Evolutionary conservation across 1,140 invertebrate genomes (phyloP).

Genomic region (Coptotermes formosanus): DNA sequence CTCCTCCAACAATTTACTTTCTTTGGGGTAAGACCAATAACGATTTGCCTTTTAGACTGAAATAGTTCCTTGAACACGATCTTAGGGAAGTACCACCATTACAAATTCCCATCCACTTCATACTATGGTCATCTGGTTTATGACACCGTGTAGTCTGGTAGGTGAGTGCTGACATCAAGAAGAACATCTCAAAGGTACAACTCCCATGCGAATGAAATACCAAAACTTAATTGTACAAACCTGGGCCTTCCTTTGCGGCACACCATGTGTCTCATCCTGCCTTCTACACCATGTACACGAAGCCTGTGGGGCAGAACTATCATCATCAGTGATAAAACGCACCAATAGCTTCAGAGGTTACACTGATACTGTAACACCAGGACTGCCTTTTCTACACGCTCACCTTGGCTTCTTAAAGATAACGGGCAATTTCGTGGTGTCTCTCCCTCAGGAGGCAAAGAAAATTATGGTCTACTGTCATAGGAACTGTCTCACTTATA

Average conservation of each 20-base stretch:
- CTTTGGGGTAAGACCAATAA: no score
- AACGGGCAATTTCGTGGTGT: slow-evolving; percentile 20
- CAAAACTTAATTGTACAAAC: background rate
- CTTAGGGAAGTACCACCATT: no score
- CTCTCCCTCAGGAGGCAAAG: background rate
- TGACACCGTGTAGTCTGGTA: no score
- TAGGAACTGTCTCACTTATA: slow-evolving; percentile 1
- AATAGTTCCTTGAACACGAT: no score
- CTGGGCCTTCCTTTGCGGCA: background rate
- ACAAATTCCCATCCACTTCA: no score
- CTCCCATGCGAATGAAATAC: background rate
- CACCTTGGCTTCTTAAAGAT: slow-evolving; percentile 15
- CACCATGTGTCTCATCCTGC: background rate
- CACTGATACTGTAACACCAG: background rate
- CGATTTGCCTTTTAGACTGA: no score
- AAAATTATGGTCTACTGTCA: background rate
- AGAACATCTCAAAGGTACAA: no score
- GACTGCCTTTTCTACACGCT: background rate
- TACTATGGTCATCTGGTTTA: no score
- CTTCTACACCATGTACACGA: background rate
- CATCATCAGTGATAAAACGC: slow-evolving; percentile 6
- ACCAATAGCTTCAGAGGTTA: background rate
- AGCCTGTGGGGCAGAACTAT: background rate
- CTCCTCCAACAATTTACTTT: no score
- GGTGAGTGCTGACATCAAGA: no score